Evolutionary conservation across 2,797 vertebrate genomes (phyloP), one percentile per base, ranked within the genome.

Genomic region (Pseudochaenichthys georgianus): DNA sequence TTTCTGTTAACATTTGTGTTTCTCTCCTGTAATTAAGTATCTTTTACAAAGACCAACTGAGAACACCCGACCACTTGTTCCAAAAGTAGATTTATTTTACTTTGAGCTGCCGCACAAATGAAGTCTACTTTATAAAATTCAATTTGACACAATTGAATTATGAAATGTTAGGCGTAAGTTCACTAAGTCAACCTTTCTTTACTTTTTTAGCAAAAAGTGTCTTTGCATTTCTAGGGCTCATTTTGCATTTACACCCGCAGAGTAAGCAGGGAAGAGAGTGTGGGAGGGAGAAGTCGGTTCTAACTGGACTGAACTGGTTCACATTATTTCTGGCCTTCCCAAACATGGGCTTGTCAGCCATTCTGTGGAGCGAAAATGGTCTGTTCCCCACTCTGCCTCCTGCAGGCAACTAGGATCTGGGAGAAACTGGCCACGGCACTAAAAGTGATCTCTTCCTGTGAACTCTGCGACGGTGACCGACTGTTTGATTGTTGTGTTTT

Each of bases 291-390:
- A 65, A 64, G 45, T 73, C 41, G 3, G 81, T 64, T 87, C 60
- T 16, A 77, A 90, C 89, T 80, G 78, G 88, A 67, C 76, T 58
- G 60, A 57, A 91, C 88, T 73, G 82, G 82, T 86, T 91, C 61
- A 15, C 42, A 19, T 55, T 41, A 13, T 83, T 84, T 81, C 67
- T 65, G 31, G 53, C 66, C 80, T 79, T 60, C 28, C 76, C 73
- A 87, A 88, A 86, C 82, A 75, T 66, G 38, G 70, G 50, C 65
- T 43, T 82, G 45, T n/a, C 46, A 80, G 62, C 31, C 70, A 67
- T 52, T 17, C 47, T 17, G 34, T 23, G 42, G 46, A 53, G 67
- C 61, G 21, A 70, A 80, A 70, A 62, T 19, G 2, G 4, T 63
- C 58, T 75, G 59, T 75, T 71, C 48, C 59, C 0, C n/a, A 38